Percentiles rank a stretch among this genome's conserved stretches.
These are phyloP conservation scores for Hoplias malabaricus DNA, from an alignment of 2,113 vertebrate genomes.

Conservation along the genomic window DNA sequence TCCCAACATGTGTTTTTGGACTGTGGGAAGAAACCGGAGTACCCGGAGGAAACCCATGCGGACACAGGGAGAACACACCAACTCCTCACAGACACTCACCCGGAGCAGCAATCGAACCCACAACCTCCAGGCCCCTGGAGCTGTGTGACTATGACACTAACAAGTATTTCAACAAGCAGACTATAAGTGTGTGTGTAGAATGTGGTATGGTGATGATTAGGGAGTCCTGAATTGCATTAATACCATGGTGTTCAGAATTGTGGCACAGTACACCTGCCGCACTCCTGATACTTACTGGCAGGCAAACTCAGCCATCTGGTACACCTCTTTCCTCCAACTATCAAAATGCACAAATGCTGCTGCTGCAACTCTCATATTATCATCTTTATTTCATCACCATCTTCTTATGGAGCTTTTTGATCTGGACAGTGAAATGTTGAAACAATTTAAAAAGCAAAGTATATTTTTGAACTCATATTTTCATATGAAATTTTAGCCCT, in stretches of 20 bases:
- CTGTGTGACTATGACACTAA: too few species aligned
- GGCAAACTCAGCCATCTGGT: slow-evolving; percentile 30
- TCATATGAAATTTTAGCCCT: too few species aligned
- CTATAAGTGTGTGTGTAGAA: background rate
- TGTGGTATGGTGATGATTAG: background rate
- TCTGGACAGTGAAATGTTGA: background rate
- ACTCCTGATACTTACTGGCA: slow-evolving; percentile 2
- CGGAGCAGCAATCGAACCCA: too few species aligned
- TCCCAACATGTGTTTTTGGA: too few species aligned
- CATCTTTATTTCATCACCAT: background rate
- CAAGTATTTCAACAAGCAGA: too few species aligned
- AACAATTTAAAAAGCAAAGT: too few species aligned
- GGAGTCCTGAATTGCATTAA: slow-evolving; percentile 15
- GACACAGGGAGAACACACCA: too few species aligned
- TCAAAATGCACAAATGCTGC: slow-evolving; percentile 15
- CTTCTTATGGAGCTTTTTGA: background rate
- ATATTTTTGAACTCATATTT: too few species aligned
- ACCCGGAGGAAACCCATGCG: too few species aligned
- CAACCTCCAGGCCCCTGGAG: too few species aligned
- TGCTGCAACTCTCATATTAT: background rate
- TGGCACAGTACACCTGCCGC: slow-evolving; percentile 29
- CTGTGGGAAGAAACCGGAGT: too few species aligned
- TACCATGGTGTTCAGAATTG: background rate
- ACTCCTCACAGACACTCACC: too few species aligned
- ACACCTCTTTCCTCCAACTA: slow-evolving; percentile 22